A percentile compares a stretch with the other conserved stretches of the same genome.
Conservation (phyloP, 2,888 invertebrate genomes). For the Cactoblastis cactorum region DNA sequence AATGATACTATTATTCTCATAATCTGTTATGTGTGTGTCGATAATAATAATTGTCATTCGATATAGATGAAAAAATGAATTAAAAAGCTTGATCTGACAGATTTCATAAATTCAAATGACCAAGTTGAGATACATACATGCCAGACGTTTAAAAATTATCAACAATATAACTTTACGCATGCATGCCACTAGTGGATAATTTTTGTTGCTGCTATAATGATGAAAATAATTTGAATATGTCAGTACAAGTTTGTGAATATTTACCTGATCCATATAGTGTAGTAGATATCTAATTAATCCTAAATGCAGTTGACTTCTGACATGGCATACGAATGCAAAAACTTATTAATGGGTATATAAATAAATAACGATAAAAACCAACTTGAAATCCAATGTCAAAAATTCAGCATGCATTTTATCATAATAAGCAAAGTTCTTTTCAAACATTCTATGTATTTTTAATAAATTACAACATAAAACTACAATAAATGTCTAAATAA, state of each 20-base stretch:
- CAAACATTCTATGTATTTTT: constrained; percentile 33
- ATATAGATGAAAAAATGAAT: constrained; percentile 16
- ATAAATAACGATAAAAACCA: constrained; percentile 10
- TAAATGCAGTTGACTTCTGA: constrained; percentile 29
- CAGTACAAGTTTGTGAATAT: constrained; percentile 21
- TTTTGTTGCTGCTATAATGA: constrained; percentile 26
- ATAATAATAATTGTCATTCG: not conserved
- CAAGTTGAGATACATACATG: constrained; percentile 34
- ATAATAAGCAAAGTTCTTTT: constrained; percentile 42
- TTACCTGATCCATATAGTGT: constrained; percentile 29
- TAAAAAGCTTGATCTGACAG: constrained; percentile 12
- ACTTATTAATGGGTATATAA: constrained; percentile 16
- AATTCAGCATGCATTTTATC: constrained; percentile 45
- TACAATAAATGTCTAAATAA: constrained; percentile 35
- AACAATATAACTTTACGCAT: constrained; percentile 33
- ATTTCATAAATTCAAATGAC: constrained; percentile 18
- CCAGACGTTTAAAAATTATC: constrained; percentile 26
- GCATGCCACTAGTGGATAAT: constrained; percentile 43
- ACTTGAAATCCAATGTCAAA: constrained; percentile 27
- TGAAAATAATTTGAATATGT: constrained; percentile 22
- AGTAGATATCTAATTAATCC: constrained; percentile 26
- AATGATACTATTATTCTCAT: too few species aligned
- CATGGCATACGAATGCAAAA: constrained; percentile 18
- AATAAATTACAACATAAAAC: constrained; percentile 44
- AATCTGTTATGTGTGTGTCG: not conserved